These are phyloP conservation scores for Elmis aenea DNA, from an alignment of 2,888 invertebrate species.

Conservation along the genomic window DNA sequence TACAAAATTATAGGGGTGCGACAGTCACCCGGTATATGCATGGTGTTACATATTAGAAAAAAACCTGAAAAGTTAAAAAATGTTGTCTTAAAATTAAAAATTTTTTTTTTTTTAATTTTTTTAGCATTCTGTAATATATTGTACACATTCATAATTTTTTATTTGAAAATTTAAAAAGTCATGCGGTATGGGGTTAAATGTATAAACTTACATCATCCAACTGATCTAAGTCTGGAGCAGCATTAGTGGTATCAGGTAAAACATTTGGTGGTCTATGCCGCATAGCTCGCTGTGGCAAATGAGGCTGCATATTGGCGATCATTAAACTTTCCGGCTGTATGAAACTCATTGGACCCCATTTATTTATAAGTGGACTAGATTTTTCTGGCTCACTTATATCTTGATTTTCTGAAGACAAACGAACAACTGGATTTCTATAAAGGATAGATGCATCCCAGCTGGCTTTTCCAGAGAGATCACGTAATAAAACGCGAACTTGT, in stretches of 20 bases:
- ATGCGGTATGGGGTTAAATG: too few species aligned
- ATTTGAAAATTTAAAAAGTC: too few species aligned
- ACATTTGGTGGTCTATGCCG: conserved; percentile 69
- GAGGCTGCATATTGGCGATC: conserved; percentile 27
- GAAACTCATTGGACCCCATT: conserved; percentile 30
- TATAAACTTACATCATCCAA: conserved; percentile 73
- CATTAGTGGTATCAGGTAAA: conserved; percentile 74
- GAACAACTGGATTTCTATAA: conserved; percentile 64
- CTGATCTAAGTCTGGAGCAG: conserved; percentile 85
- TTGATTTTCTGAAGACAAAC: neutral
- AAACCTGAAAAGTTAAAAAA: too few species aligned
- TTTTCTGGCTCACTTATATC: neutral
- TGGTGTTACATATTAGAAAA: too few species aligned
- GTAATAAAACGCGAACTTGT: conserved; percentile 72
- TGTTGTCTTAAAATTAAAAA: too few species aligned
- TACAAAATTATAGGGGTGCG: too few species aligned
- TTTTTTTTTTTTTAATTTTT: too few species aligned
- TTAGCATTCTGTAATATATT: too few species aligned
- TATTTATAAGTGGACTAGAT: conserved; percentile 7
- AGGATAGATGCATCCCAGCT: conserved; percentile 95
- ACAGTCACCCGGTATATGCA: too few species aligned
- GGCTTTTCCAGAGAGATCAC: conserved; percentile 90
- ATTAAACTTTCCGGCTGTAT: conserved; percentile 42
- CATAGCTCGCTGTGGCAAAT: conserved; percentile 61
- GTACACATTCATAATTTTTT: too few species aligned